These are phyloP conservation scores for Cyprinodon variegatus DNA, from an alignment of 2,113 vertebrate genomes.

Conservation along the genomic window DNA sequence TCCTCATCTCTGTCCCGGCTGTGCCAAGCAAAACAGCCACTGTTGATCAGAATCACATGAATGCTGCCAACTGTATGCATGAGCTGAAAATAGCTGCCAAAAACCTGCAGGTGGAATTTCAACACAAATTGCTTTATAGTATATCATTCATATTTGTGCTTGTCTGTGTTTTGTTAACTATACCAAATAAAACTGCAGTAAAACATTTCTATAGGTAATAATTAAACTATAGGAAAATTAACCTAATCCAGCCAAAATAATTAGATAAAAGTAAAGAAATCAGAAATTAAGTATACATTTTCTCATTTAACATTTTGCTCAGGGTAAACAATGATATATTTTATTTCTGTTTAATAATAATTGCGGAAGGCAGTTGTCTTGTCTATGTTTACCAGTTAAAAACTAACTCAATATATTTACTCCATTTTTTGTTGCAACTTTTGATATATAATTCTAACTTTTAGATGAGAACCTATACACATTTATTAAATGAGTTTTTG, in stretches of 20 bases:
- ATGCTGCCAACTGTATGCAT: conserved; percentile 49
- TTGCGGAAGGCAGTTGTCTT: neutral
- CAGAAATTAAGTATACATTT: neutral
- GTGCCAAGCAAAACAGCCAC: conserved; percentile 63
- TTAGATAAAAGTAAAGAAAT: neutral
- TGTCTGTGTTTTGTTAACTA: conserved; percentile 21
- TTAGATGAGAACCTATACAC: neutral
- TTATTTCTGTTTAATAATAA: neutral
- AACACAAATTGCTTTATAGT: conserved; percentile 19
- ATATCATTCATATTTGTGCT: neutral
- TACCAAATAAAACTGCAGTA: neutral
- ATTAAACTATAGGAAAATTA: neutral
- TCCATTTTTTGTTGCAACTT: neutral
- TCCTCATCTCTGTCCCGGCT: conserved; percentile 60
- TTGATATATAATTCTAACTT: neutral
- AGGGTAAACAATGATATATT: neutral
- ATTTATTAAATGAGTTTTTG: neutral
- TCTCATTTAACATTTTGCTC: neutral
- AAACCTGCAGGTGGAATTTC: conserved; percentile 45
- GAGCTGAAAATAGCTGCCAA: conserved; percentile 55
- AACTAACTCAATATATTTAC: neutral
- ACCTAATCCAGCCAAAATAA: neutral
- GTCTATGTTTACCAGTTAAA: neutral
- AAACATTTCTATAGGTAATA: neutral
- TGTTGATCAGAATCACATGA: conserved; percentile 61